phyloP scores from a whole-genome alignment of 2,888 invertebrate genomes.

The Campoplex capitator region DNA sequence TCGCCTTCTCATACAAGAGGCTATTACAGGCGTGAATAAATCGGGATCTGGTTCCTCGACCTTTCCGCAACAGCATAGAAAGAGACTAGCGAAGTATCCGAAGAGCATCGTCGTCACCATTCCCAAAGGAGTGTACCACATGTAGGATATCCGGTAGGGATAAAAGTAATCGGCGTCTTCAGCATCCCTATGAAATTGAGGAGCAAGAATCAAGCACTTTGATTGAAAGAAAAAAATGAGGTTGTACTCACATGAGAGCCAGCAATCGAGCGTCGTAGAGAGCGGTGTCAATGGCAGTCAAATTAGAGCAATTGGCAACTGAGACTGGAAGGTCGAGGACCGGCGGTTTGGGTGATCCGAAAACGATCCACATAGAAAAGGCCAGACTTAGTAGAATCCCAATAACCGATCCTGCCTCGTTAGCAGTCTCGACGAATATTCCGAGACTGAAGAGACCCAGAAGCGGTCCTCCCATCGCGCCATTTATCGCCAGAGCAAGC shows the following conservation, averaged over 20 bases:
- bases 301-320: slow-evolving; percentile 72
- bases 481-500: slow-evolving; percentile 93
- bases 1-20: slow-evolving; percentile 83
- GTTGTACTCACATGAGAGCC: slow-evolving; percentile 29
- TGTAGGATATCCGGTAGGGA: slow-evolving; percentile 89
- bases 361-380: slow-evolving; percentile 67
- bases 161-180: slow-evolving; percentile 86
- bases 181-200: slow-evolving; percentile 43
- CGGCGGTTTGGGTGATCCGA: slow-evolving; percentile 71
- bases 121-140: slow-evolving; percentile 90
- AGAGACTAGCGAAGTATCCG: slow-evolving; percentile 86
- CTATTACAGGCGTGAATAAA: slow-evolving; percentile 87
- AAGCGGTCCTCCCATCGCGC: slow-evolving; percentile 94
- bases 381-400: slow-evolving; percentile 75
- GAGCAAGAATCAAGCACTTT: not conserved
- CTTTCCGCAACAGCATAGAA: slow-evolving; percentile 81
- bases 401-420: slow-evolving; percentile 84
- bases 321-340: slow-evolving; percentile 72
- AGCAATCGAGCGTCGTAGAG: slow-evolving; percentile 41
- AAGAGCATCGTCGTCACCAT: slow-evolving; percentile 85
- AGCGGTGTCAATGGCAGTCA: slow-evolving; percentile 45
- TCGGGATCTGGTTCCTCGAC: slow-evolving; percentile 85
- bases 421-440: slow-evolving; percentile 94
- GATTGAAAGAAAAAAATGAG: not conserved
- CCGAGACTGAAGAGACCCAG: slow-evolving; percentile 95